Evolutionary conservation across 2,888 invertebrate genomes (phyloP).

Genomic region (Thecocarcelia acutangulata): DNA sequence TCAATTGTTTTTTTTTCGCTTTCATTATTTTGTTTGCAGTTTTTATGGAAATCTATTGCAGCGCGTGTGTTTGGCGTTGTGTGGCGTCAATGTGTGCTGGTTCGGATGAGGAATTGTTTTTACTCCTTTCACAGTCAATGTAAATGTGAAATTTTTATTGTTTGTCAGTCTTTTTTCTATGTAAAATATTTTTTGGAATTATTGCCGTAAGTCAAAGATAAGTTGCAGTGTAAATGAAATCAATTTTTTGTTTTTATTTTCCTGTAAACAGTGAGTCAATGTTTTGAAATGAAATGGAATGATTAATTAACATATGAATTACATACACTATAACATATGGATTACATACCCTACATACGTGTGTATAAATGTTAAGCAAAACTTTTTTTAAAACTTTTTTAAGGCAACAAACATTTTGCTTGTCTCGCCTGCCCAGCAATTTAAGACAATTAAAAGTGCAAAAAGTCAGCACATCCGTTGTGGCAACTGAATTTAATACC

Average conservation of each 20-base stretch:
- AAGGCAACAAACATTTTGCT: no score
- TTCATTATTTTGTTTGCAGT: conserved; percentile 28
- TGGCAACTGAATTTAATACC: no score
- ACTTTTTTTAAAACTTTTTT: no score
- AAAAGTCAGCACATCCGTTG: no score
- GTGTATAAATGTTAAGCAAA: no score
- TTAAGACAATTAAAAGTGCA: no score
- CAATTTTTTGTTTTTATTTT: background rate
- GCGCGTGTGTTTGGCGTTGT: no score
- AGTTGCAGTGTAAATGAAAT: conserved; percentile 28
- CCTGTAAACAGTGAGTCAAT: conserved; percentile 35
- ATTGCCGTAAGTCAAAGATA: conserved; percentile 21
- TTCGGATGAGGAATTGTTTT: background rate
- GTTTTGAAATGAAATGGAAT: conserved; percentile 9
- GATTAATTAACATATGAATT: no score
- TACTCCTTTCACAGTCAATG: background rate
- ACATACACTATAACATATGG: no score
- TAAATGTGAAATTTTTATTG: conserved; percentile 2
- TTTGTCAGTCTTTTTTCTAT: background rate
- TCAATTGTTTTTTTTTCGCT: conserved; percentile 32
- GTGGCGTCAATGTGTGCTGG: background rate
- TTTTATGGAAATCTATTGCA: conserved; percentile 21
- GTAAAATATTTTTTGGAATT: background rate
- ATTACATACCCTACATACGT: no score
- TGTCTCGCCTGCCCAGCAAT: no score